phyloP scores from a whole-genome alignment of 2,113 vertebrate genomes.

The Chroicocephalus ridibundus region DNA sequence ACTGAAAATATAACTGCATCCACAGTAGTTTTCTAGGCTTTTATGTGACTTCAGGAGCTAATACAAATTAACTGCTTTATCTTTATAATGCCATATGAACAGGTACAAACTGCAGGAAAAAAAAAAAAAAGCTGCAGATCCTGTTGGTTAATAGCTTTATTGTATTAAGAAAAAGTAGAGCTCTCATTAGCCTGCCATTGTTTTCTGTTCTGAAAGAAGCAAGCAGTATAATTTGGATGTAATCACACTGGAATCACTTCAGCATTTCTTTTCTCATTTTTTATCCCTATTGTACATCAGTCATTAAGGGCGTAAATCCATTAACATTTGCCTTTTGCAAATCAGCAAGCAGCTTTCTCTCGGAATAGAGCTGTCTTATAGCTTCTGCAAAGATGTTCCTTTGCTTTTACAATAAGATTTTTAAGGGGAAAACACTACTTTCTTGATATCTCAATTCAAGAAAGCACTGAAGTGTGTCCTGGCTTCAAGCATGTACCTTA shows the following conservation, averaged over 20 bases:
- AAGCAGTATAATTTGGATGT: neutral
- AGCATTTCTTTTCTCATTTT: slow-evolving; percentile 8
- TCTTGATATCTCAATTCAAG: neutral
- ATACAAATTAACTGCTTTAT: slow-evolving; percentile 18
- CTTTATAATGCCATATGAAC: neutral
- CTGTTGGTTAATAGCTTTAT: slow-evolving; percentile 18
- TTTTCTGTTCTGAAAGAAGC: slow-evolving; percentile 3
- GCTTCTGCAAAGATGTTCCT: neutral
- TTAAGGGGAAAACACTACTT: neutral
- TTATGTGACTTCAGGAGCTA: neutral
- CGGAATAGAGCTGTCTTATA: neutral
- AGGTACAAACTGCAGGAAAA: neutral
- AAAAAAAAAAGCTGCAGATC: neutral
- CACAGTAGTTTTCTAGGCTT: neutral
- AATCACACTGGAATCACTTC: slow-evolving; percentile 36
- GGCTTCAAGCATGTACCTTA: neutral
- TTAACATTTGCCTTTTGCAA: neutral
- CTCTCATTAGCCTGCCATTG: slow-evolving; percentile 3
- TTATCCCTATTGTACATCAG: neutral
- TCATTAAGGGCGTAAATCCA: neutral
- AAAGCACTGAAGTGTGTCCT: neutral
- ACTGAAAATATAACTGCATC: neutral
- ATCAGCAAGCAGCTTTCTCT: neutral
- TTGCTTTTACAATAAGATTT: neutral
- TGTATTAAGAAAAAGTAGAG: neutral